Base-by-base conservation (phyloP, 2,888 invertebrate species). In the Caenorhabditis macrosperma region DNA sequence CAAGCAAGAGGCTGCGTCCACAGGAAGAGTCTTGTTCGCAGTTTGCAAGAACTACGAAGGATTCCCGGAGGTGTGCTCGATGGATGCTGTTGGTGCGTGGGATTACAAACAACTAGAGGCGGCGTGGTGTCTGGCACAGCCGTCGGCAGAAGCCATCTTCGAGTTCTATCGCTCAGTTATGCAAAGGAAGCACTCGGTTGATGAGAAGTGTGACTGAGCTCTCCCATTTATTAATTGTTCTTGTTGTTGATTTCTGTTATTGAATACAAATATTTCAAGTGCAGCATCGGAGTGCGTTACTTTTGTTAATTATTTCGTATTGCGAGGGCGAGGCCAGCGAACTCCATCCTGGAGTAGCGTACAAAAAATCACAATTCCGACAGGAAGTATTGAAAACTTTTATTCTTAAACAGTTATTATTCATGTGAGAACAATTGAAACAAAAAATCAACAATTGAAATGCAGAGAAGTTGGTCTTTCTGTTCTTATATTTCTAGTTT, bases 21-120 rank as follows among this genome's bases (percentile, higher is more conserved):
- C 82, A 3, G 83, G 84, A n/a, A 38, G 28, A 26, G 81, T 85
- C 22, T 63, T 84, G 0, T 85, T 85, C 38, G 81, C 82, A 10
- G 54, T 82, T n/a, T 59, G 66, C 44, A 55, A 38, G 26, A 48
- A 48, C 17, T 4, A 46, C 17, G 72, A 72, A 12, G 55, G 63
- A 22, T 17, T 17, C 2, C 66, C 75, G 2, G 79, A 79, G 60
- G 63, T 79, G 17, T 69, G 63, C 17, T 50, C 69, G 41, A 75
- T 75, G 69, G 79, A 79, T 22, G 69, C 60, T 0, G 46, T 71
- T 9, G 79, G 79, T 50, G 28, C 35, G 4, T 59, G 69, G 59
- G 55, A 48, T 48, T 69, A 55, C 17, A n/a, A 38, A 4, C 69
- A 79, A 22, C 48, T 79, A 15, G 75, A 79, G 24, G 63, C 63